These are phyloP conservation scores for Columba guinea DNA, from an alignment of 2,797 vertebrate genomes.

Conservation along the genomic window DNA sequence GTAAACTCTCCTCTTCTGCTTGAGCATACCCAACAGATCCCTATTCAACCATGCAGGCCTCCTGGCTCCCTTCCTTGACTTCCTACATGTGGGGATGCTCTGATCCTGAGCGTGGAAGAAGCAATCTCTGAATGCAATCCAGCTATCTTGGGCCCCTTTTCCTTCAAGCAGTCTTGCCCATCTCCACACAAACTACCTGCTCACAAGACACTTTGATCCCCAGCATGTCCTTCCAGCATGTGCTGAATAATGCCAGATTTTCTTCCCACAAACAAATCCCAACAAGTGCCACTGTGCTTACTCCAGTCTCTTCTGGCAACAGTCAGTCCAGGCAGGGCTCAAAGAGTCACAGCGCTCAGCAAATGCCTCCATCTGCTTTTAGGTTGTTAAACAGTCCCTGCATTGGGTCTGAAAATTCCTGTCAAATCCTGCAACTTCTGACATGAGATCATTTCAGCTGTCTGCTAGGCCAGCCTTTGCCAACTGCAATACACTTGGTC, in stretches of 20 bases:
- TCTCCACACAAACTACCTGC: neutral
- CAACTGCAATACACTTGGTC: neutral
- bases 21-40: too few relatives aligned
- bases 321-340: neutral
- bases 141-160: too few relatives aligned
- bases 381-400: slow-evolving; percentile 30
- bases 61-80: too few relatives aligned
- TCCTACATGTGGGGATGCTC: too few relatives aligned
- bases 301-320: slow-evolving; percentile 4
- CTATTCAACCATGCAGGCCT: too few relatives aligned
- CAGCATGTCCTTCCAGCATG: neutral
- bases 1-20: too few relatives aligned
- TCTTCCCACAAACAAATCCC: slow-evolving; percentile 13
- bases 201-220: slow-evolving; percentile 6
- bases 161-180: too few relatives aligned
- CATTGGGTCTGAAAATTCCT: neutral
- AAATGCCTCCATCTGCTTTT: slow-evolving; percentile 10
- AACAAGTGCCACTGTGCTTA: neutral
- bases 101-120: too few relatives aligned
- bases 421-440: neutral
- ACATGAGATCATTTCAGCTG: neutral
- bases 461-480: neutral
- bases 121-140: too few relatives aligned
- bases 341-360: neutral
- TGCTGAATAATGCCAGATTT: slow-evolving; percentile 18